phyloP scores from a whole-genome alignment of 1,140 invertebrate species.

The Pseudomyrmex concolor region DNA sequence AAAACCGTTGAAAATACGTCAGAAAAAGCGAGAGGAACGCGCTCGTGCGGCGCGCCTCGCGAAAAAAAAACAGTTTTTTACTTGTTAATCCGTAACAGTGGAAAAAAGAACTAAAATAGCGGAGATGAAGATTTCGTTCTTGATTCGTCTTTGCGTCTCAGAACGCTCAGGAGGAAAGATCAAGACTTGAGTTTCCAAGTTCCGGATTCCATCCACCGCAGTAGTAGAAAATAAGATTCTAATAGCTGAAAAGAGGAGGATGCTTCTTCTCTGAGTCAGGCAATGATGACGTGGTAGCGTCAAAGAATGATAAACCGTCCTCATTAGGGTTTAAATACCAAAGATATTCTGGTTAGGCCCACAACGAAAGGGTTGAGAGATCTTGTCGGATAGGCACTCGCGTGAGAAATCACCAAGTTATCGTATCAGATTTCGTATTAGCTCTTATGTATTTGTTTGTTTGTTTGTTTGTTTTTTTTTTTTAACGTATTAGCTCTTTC shows the following conservation, averaged over 20 bases:
- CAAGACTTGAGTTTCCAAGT: neutral
- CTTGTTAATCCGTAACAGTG: conserved; percentile 53
- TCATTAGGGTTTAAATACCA: conserved; percentile 7
- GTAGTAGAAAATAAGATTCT: neutral
- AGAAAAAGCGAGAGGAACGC: conserved; percentile 42
- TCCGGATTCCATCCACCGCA: neutral
- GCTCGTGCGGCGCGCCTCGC: conserved; percentile 26
- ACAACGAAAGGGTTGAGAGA: conserved; percentile 6
- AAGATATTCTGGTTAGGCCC: conserved; percentile 30
- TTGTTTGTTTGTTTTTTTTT: too few species aligned
- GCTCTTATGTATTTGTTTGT: too few species aligned
- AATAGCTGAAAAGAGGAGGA: conserved; percentile 10
- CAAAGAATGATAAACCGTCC: conserved; percentile 26
- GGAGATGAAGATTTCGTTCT: conserved; percentile 36
- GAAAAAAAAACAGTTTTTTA: neutral
- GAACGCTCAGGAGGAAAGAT: conserved; percentile 2
- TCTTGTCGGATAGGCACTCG: conserved; percentile 9
- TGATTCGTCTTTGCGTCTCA: neutral
- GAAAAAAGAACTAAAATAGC: conserved; percentile 10
- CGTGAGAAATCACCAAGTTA: conserved; percentile 12
- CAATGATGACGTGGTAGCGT: conserved; percentile 31
- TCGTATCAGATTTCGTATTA: too few species aligned
- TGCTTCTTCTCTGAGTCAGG: conserved; percentile 15
- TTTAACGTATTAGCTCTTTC: conserved; percentile 1
- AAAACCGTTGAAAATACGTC: conserved; percentile 35